A percentile compares a stretch with the other conserved stretches of the same genome.
Conservation (phyloP, 1,140 invertebrate genomes). For the Drosophila varians region DNA sequence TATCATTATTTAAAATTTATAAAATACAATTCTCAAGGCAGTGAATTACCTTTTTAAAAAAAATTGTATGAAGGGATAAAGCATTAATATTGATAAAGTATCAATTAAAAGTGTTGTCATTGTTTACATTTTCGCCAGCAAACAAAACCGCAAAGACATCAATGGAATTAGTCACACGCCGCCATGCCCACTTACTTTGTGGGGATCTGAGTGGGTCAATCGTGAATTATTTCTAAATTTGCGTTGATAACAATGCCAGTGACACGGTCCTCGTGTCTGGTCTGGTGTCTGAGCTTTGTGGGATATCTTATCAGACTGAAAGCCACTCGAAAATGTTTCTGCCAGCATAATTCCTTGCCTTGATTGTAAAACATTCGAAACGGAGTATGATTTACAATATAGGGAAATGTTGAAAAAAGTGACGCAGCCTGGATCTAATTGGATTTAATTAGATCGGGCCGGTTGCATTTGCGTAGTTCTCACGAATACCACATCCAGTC, state of each 20-base stretch:
- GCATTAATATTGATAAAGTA: too few relatives aligned
- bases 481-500: slow-evolving; percentile 11
- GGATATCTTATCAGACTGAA: slow-evolving; percentile 32
- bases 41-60: too few relatives aligned
- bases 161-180: not conserved
- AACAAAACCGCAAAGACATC: too few relatives aligned
- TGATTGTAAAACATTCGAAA: slow-evolving; percentile 25
- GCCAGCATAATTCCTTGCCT: slow-evolving; percentile 14
- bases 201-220: slow-evolving; percentile 37
- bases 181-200: too few relatives aligned
- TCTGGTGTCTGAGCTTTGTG: slow-evolving; percentile 19
- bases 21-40: too few relatives aligned
- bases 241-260: slow-evolving; percentile 31
- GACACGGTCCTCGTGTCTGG: slow-evolving; percentile 29
- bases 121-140: too few relatives aligned
- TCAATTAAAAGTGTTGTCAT: too few relatives aligned
- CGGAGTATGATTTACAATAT: slow-evolving; percentile 10
- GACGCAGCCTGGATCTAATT: slow-evolving; percentile 40
- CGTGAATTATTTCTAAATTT: slow-evolving; percentile 33
- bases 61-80: too few relatives aligned
- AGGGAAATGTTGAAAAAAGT: slow-evolving; percentile 31
- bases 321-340: slow-evolving; percentile 9
- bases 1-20: too few relatives aligned
- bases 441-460: slow-evolving; percentile 56
- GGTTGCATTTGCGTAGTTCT: slow-evolving; percentile 49